Base-by-base conservation (phyloP, 2,888 invertebrate species). In the Dyspetes luteomarginatus region DNA sequence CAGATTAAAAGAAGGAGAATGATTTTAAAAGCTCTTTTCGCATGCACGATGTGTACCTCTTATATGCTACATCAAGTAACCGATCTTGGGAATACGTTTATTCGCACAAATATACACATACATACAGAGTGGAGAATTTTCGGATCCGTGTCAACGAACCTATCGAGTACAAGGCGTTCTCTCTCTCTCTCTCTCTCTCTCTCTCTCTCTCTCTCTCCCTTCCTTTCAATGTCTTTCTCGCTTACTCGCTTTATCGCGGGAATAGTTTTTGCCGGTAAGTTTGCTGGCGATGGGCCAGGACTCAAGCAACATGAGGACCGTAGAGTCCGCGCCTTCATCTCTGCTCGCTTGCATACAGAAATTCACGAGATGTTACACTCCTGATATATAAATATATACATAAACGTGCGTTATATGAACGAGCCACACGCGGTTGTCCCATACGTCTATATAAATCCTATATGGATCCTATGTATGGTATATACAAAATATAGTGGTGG, bases 91-190 rank as follows among this genome's bases (percentile, higher is more conserved):
- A 69, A 56, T 45, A 56, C 71, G 64, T 50, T 64, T 71, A 48
- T 52, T 71, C 43, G 26, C 55, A 12, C 30, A 7, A 28, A 48
- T 26, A 17, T 17, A 48, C 9, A 36, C 36, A 36, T 48, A 17
- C 48, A 17, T 15, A 17, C 9, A 41, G 36, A 65, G 71, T 17
- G 43, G 80, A 73, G 80, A 82, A 83, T 85, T 84, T 84, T 82
- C 76, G 78, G 75, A 83, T 83, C 82, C 82, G 85, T 88, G 88
- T 88, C 88, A 86, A 88, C 87, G 88, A 88, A 85, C 89, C 84
- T 85, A 86, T 86, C 85, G 86, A 85, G 84, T 82, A 82, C 82
- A 75, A 84, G 83, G 80, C 79, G 79, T 75, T 69, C 22, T 68
- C 56, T 74, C 30, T 55, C 41, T 26, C 5, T 72, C 55, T 60